These are phyloP conservation scores for Cosmia trapezina DNA, from an alignment of 2,888 invertebrate species.

Conservation along the genomic window DNA sequence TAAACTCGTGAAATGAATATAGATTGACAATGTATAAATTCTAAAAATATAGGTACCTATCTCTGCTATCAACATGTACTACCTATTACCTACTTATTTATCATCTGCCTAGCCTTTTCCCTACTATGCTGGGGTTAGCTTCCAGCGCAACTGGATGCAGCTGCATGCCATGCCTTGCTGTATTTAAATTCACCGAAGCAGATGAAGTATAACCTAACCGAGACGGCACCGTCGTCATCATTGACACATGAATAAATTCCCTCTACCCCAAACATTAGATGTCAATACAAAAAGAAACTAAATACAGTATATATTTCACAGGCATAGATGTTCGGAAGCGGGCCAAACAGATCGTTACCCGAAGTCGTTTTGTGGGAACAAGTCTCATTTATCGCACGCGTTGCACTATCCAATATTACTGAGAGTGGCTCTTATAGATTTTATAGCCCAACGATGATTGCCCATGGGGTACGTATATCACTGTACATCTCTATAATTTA, in stretches of 20 bases:
- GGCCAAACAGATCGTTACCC: conserved; percentile 64
- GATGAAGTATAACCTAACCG: not conserved
- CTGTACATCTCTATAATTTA: conserved; percentile 81
- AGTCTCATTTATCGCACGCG: conserved; percentile 71
- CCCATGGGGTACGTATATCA: conserved; percentile 85
- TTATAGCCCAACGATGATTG: conserved; percentile 77
- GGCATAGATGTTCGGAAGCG: conserved; percentile 46
- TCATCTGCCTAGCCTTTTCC: no score
- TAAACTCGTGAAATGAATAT: not conserved
- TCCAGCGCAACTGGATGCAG: no score
- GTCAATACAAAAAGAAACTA: conserved; percentile 42
- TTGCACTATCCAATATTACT: conserved; percentile 69
- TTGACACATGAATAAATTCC: conserved; percentile 6
- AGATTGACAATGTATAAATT: not conserved
- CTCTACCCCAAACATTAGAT: conserved; percentile 15
- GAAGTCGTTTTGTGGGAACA: conserved; percentile 67
- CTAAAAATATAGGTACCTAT: not conserved
- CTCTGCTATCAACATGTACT: not conserved
- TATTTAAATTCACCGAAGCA: not conserved
- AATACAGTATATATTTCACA: conserved; percentile 37
- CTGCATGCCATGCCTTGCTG: not conserved
- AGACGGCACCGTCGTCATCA: no score
- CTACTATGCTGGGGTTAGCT: no score
- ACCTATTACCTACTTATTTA: not conserved
- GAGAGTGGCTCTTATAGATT: conserved; percentile 62